These are phyloP conservation scores for Oxyruncus cristatus DNA, from an alignment of 2,113 vertebrate genomes.

Conservation along the genomic window DNA sequence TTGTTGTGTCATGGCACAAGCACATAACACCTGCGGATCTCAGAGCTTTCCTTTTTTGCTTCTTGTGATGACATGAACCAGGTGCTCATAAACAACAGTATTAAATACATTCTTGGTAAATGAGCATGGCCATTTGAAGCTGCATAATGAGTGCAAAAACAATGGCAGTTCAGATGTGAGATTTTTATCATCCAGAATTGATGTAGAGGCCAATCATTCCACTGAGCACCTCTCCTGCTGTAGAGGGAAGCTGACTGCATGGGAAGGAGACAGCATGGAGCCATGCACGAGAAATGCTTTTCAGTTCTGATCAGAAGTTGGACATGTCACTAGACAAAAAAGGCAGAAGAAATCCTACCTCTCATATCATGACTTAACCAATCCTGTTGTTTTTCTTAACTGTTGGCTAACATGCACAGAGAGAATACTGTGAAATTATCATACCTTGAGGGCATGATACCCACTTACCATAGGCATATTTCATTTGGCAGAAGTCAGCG, in stretches of 20 bases:
- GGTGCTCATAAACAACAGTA: background rate
- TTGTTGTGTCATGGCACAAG: background rate
- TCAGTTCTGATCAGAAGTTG: background rate
- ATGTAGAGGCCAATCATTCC: background rate
- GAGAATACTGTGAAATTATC: background rate
- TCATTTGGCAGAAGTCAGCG: slow-evolving; percentile 84
- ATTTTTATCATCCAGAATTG: background rate
- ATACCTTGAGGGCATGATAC: background rate
- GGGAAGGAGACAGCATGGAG: background rate
- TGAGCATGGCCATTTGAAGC: background rate
- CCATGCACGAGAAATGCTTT: background rate
- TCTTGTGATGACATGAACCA: background rate
- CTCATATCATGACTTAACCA: background rate
- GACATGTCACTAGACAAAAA: background rate
- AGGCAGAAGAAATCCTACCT: background rate
- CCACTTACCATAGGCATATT: slow-evolving; percentile 85
- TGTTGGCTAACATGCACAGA: background rate
- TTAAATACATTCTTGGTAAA: background rate
- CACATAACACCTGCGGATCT: background rate
- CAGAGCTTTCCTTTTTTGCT: background rate
- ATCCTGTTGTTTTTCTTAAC: background rate
- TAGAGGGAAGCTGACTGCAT: background rate
- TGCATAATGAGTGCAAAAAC: background rate
- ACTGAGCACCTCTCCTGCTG: background rate
- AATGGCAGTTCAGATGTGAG: background rate